These are phyloP conservation scores for Smutsia gigantea DNA, from an alignment of 2,797 vertebrate genomes.

Conservation along the genomic window DNA sequence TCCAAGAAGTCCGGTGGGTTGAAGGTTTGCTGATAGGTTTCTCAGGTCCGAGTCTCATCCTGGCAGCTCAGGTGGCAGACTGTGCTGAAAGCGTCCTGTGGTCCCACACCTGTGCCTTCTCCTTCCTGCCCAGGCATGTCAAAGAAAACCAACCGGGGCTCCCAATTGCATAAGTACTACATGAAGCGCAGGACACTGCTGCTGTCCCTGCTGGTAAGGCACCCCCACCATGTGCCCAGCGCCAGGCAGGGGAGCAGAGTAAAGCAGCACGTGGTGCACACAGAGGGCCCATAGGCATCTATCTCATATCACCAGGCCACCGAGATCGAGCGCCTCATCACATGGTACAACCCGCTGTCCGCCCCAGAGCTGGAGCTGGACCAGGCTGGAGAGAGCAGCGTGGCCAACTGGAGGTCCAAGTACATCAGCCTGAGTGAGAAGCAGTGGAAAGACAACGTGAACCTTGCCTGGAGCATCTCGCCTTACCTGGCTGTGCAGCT, in stretches of 20 bases:
- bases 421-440: slow-evolving; percentile 97
- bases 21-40: not conserved
- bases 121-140: slow-evolving; percentile 90
- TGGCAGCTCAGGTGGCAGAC: not conserved
- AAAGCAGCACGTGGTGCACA: not conserved
- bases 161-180: slow-evolving; percentile 98
- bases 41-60: not conserved
- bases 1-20: slow-evolving; percentile 97
- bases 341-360: slow-evolving; percentile 98
- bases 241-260: accelerated
- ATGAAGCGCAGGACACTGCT: slow-evolving; percentile 96
- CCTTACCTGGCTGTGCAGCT: slow-evolving; percentile 96
- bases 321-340: slow-evolving; percentile 96
- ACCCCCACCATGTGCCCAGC: accelerated
- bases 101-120: not conserved
- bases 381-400: slow-evolving; percentile 96
- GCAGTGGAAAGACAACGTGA: slow-evolving; percentile 99
- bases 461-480: slow-evolving; percentile 97
- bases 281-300: accelerated
- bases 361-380: slow-evolving; percentile 95
- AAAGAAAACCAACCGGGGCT: slow-evolving; percentile 97
- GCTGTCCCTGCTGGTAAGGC: slow-evolving; percentile 93
- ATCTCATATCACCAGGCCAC: slow-evolving; percentile 89
- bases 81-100: not conserved
- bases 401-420: slow-evolving; percentile 98